Base-by-base conservation (phyloP, 1,140 invertebrate genomes). In the Dendrolimus kikuchii region DNA sequence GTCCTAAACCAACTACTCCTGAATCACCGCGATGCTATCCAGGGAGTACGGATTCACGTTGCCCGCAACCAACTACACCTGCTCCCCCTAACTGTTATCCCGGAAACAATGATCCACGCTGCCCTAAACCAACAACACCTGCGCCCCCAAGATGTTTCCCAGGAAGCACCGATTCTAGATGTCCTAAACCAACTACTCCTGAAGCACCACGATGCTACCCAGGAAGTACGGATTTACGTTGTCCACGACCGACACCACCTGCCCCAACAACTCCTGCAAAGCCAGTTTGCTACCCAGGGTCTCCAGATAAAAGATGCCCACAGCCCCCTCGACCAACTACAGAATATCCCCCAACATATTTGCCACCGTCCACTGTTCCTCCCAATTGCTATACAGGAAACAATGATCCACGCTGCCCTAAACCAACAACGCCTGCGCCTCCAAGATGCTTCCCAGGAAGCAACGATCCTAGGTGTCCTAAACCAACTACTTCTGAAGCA, bases 151-250 rank as follows among this genome's bases (percentile, higher is more conserved):
- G 56, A 0, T 88, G 87, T 57, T 81, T 70, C 51, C 86, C 84
- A 6, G 87, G 88, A 37, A 74, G 69, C 38, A 61, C 61, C 5
- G 78, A 87, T 73, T 83, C 86, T 41, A 58, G 78, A 53, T 87
- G 83, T 66, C 81, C 81, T 7, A 59, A 60, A 5, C 43, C 43
- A 23, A 23, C 23, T 23, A 23, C 23, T 23, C 23, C 23, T 3
- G 1, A 23, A 23, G 23, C 23, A 23, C 23, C 23, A 23, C 23
- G 23, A 23, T 23, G 23, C 23, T 23, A 23, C 3, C 23, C 23
- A 23, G 23, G 23, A 1, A 23, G 23, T 23, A 2, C 3, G 23
- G 23, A 23, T 3, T 3, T 3, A 23, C 23, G 23, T 23, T 23
- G 23, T 23, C 71, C 72, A 2, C 67, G 65, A 57, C 53, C 66